Evolutionary conservation across 1,140 invertebrate species (phyloP).

Genomic region (Copidosoma floridanum): DNA sequence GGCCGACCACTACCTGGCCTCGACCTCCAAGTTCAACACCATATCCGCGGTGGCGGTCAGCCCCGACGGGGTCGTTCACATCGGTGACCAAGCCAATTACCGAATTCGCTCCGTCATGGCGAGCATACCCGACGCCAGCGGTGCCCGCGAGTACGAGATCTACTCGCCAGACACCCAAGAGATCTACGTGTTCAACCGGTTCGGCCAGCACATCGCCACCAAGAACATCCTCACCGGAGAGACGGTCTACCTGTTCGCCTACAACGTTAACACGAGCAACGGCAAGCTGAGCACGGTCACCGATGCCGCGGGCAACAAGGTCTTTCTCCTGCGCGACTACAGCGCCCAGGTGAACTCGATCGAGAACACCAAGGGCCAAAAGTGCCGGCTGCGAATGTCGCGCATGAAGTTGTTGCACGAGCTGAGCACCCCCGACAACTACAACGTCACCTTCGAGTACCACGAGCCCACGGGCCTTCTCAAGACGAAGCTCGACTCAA

Average conservation of each 20-base stretch:
- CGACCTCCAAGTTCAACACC: slow-evolving; percentile 90
- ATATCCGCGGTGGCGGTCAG: slow-evolving; percentile 91
- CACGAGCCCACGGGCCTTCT: slow-evolving; percentile 84
- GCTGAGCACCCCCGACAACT: slow-evolving; percentile 85
- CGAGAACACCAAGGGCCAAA: slow-evolving; percentile 91
- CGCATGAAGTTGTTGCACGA: slow-evolving; percentile 86
- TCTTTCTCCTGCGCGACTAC: slow-evolving; percentile 85
- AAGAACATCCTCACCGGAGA: slow-evolving; percentile 91
- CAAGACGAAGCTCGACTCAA: slow-evolving; percentile 84
- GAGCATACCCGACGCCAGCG: slow-evolving; percentile 83
- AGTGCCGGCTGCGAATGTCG: slow-evolving; percentile 85
- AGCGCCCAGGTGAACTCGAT: slow-evolving; percentile 88
- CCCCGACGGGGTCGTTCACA: slow-evolving; percentile 90
- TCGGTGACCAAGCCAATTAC: slow-evolving; percentile 91
- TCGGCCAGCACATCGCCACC: slow-evolving; percentile 90
- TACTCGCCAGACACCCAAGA: slow-evolving; percentile 94
- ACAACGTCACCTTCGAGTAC: slow-evolving; percentile 91
- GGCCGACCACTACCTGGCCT: slow-evolving; percentile 85
- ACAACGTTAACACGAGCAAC: slow-evolving; percentile 95
- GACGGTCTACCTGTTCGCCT: slow-evolving; percentile 88
- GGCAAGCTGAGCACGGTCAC: slow-evolving; percentile 90
- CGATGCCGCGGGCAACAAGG: slow-evolving; percentile 91
- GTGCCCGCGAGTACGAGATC: slow-evolving; percentile 86
- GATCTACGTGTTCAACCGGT: slow-evolving; percentile 93
- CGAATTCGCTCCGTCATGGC: slow-evolving; percentile 88